Evolutionary conservation across 2,888 invertebrate species (phyloP).

Genomic region (Congeria kusceri): DNA sequence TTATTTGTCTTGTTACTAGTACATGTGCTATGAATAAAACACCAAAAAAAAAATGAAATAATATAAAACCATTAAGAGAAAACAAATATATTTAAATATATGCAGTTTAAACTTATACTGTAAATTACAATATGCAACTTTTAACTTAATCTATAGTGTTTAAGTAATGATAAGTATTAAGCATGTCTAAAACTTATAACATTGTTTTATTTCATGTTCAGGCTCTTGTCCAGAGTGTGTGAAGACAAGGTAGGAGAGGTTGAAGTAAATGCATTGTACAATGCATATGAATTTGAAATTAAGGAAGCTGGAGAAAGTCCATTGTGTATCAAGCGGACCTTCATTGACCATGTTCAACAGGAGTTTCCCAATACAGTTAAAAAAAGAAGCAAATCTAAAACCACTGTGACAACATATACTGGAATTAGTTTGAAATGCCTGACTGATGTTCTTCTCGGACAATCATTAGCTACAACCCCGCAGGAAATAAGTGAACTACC

Average conservation of each 20-base stretch:
- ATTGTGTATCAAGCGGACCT: neutral
- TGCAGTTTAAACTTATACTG: too few relatives aligned
- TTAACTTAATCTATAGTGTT: too few relatives aligned
- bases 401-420: constrained; percentile 18
- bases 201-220: too few relatives aligned
- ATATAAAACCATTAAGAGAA: too few relatives aligned
- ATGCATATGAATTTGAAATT: constrained; percentile 24
- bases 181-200: too few relatives aligned
- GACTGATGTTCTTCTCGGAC: neutral
- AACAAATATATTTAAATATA: too few relatives aligned
- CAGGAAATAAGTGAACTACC: neutral
- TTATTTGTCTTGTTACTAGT: too few relatives aligned
- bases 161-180: too few relatives aligned
- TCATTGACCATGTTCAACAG: constrained; percentile 18
- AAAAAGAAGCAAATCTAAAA: constrained; percentile 2
- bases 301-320: neutral
- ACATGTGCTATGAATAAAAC: too few relatives aligned
- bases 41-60: too few relatives aligned
- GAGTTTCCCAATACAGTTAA: constrained; percentile 14
- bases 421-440: constrained; percentile 8
- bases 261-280: constrained; percentile 17
- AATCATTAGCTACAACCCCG: neutral
- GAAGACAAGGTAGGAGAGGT: neutral
- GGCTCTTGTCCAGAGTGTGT: constrained; percentile 22
- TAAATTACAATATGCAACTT: too few relatives aligned